Percentiles rank a stretch among this genome's conserved stretches.
These are phyloP conservation scores for Anadara kagoshimensis DNA, from an alignment of 1,140 invertebrate genomes.

Conservation along the genomic window DNA sequence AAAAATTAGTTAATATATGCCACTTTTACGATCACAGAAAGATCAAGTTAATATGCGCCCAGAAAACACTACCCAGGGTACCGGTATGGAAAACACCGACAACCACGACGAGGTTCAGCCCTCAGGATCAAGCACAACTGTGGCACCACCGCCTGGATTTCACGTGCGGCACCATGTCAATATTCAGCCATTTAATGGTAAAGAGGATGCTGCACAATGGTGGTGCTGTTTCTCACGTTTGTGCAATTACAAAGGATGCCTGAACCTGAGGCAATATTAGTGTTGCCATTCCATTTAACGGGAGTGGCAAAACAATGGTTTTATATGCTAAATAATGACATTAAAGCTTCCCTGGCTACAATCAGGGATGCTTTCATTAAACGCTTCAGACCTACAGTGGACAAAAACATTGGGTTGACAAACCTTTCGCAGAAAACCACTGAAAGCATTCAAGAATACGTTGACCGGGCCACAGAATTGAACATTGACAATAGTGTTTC, in stretches of 20 bases:
- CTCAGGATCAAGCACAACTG: neutral
- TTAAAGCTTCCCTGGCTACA: neutral
- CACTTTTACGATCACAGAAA: neutral
- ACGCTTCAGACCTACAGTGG: neutral
- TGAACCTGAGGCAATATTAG: neutral
- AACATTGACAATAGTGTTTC: neutral
- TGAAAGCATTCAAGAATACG: neutral
- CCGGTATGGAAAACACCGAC: neutral
- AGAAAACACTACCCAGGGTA: neutral
- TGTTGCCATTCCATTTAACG: slow-evolving; percentile 4
- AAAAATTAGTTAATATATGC: neutral
- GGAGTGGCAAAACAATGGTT: slow-evolving; percentile 2
- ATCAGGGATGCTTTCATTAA: neutral
- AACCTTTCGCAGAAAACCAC: neutral
- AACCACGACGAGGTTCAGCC: too few species aligned
- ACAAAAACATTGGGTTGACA: neutral
- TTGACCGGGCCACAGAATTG: neutral
- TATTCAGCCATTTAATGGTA: neutral
- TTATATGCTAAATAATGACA: neutral
- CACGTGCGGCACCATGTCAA: neutral
- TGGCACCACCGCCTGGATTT: neutral
- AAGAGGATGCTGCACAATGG: neutral
- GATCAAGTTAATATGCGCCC: neutral
- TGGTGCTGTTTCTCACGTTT: slow-evolving; percentile 1
- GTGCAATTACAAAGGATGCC: slow-evolving; percentile 8